These are phyloP conservation scores for Hoplias malabaricus DNA, from an alignment of 2,113 vertebrate genomes.

Conservation along the genomic window DNA sequence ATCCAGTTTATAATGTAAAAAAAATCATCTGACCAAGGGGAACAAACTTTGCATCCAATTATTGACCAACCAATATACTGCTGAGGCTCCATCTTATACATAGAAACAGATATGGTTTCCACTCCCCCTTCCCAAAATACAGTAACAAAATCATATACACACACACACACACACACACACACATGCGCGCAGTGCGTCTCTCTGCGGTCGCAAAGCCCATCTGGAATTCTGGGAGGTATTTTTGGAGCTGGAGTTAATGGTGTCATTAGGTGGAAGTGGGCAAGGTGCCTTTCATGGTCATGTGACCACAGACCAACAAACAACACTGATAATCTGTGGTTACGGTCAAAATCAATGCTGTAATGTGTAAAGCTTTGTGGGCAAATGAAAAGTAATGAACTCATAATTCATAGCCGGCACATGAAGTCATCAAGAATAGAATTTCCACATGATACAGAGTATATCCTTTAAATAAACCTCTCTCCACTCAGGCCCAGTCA, in stretches of 20 bases:
- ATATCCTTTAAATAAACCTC: neutral
- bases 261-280: conserved; percentile 40
- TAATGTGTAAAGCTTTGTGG: neutral
- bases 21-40: too few species aligned
- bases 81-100: neutral
- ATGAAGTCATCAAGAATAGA: neutral
- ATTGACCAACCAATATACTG: too few species aligned
- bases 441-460: neutral
- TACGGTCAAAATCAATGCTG: neutral
- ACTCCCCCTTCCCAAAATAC: neutral
- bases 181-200: neutral
- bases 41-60: too few species aligned
- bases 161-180: conserved; percentile 8
- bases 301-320: conserved; percentile 34
- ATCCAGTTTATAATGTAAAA: too few species aligned
- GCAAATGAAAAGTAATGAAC: neutral
- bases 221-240: conserved; percentile 38
- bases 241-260: conserved; percentile 38
- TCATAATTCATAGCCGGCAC: neutral
- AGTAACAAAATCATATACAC: neutral
- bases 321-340: conserved; percentile 4
- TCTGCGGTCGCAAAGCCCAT: conserved; percentile 4
- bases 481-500: neutral
- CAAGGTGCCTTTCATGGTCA: conserved; percentile 52
- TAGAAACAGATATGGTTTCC: neutral